Evolutionary conservation across 1,140 invertebrate species (phyloP), one percentile per base, ranked within the genome.

Genomic region (Amphibalanus amphitrite): DNA sequence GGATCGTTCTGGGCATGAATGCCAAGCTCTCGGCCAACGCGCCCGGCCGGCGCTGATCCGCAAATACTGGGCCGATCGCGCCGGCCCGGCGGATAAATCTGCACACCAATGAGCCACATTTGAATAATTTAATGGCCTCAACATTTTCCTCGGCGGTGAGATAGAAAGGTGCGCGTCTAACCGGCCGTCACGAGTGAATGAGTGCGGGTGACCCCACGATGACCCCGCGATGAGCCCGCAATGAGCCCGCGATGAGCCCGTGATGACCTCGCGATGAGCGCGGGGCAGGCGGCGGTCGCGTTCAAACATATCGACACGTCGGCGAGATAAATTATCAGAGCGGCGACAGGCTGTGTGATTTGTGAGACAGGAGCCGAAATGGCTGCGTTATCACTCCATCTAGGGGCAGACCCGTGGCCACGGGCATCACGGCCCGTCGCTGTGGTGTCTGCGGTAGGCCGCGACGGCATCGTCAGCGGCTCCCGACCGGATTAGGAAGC

Each of bases 21-120:
- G 71, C 69, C 71, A 74, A 59, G 10, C 47, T 20, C 10, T 8
- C 47, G 47, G 47, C 47, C 1, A 20, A 6, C 47, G 3, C 70
- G 65, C 29, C 69, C 71, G 0, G 73, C 69, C 28, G n/a, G n/a
- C 71, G 33, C 64, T 72, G 70, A 69, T 74, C 73, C 69, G 71
- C 72, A 70, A 72, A 72, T n/a, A 74, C 72, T 30, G 69, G 72
- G 29, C 72, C 70, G 38, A 72, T 71, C 29, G 87, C 81, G 65
- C 70, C 71, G 71, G 72, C 71, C 69, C 72, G 30, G 28, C 72
- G 72, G 73, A 70, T 74, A 69, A 72, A 74, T 74, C 86, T 87
- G 72, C 81, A 85, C 71, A 68, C 20, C 75, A 73, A 23, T 75
- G 75, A 59, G 70, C 28, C 40, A 74, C 75, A 47, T 75, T 75